Evolutionary conservation across 2,113 vertebrate species (phyloP).

Genomic region (Vulpes vulpes): DNA sequence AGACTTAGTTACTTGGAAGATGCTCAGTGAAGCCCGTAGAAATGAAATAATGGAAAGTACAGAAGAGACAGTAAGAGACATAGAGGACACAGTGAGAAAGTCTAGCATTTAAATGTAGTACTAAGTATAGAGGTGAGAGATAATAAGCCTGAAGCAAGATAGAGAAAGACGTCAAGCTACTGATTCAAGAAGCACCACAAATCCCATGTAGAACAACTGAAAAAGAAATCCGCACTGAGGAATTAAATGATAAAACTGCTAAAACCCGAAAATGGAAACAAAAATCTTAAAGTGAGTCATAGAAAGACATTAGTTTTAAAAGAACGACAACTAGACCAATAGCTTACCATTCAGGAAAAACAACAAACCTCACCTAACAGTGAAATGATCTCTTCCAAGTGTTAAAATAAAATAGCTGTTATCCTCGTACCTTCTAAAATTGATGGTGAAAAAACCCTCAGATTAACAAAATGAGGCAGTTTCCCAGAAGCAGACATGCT

Average conservation of each 20-base stretch:
- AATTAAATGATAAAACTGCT: not conserved
- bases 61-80: not conserved
- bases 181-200: not conserved
- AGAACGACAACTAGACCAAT: not conserved
- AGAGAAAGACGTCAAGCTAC: not conserved
- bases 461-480: not conserved
- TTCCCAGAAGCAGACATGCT: not conserved
- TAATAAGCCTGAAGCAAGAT: not conserved
- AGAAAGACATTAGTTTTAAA: not conserved
- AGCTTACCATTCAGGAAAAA: not conserved
- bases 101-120: not conserved
- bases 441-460: not conserved
- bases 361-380: not conserved
- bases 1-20: not conserved
- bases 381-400: not conserved
- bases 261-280: not conserved
- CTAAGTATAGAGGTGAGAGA: constrained; percentile 11
- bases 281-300: not conserved
- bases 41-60: constrained; percentile 29
- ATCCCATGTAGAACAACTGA: not conserved
- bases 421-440: not conserved
- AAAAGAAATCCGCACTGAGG: not conserved
- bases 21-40: not conserved
- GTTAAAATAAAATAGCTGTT: not conserved
- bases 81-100: not conserved